These are phyloP conservation scores for Enteromius anoplus DNA, from an alignment of 2,797 vertebrate genomes.

Conservation along the genomic window DNA sequence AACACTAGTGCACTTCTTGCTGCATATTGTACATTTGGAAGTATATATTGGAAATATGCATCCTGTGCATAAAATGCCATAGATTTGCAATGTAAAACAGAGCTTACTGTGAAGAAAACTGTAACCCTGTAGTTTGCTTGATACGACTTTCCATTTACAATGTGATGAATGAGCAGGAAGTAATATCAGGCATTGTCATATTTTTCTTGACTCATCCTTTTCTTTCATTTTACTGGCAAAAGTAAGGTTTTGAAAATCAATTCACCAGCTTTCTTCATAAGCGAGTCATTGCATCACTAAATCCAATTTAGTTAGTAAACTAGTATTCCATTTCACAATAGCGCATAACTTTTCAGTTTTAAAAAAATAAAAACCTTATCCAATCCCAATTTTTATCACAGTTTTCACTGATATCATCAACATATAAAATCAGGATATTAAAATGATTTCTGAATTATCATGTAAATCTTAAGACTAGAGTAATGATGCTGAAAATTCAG, in stretches of 20 bases:
- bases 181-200: neutral
- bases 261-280: too few relatives aligned
- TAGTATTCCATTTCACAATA: neutral
- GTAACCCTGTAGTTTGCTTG: neutral
- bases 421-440: neutral
- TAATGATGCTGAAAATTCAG: neutral
- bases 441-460: neutral
- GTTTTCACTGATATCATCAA: neutral
- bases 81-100: neutral
- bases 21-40: neutral
- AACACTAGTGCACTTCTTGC: too few relatives aligned
- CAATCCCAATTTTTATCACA: neutral
- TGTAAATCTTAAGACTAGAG: neutral
- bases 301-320: neutral
- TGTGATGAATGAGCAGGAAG: conserved; percentile 7
- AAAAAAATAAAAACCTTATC: neutral
- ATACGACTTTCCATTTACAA: neutral
- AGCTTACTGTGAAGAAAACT: neutral
- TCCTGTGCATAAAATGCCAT: neutral
- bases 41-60: neutral
- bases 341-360: neutral
- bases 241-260: neutral
- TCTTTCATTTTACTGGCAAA: neutral
- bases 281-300: neutral
- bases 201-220: conserved; percentile 7